These are phyloP conservation scores for Malacosoma neustria DNA, from an alignment of 2,888 invertebrate species.

Conservation along the genomic window DNA sequence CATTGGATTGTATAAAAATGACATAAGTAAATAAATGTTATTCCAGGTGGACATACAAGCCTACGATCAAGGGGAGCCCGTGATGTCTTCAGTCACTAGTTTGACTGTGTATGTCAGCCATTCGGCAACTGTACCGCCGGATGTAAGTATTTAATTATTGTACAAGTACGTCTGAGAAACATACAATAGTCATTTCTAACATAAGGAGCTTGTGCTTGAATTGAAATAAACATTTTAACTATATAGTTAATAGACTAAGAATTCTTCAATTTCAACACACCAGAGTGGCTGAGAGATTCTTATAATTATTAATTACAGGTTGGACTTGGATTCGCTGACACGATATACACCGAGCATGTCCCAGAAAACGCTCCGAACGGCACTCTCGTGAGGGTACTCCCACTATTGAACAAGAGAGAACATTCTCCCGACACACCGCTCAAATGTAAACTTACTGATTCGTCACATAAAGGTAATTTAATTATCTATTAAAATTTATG, in stretches of 20 bases:
- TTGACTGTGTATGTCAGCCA: conserved; percentile 89
- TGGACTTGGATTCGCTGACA: conserved; percentile 91
- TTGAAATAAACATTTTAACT: too few species aligned
- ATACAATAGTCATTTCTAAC: too few species aligned
- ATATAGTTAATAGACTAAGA: too few species aligned
- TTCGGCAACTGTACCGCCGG: conserved; percentile 80
- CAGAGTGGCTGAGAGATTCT: too few species aligned
- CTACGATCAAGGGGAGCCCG: conserved; percentile 90
- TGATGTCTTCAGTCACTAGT: conserved; percentile 86
- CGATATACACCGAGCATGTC: conserved; percentile 87
- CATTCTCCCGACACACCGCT: conserved; percentile 82
- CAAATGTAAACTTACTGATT: conserved; percentile 84
- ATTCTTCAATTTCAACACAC: too few species aligned
- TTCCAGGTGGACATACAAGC: conserved; percentile 87
- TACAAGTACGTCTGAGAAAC: too few species aligned
- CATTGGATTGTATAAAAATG: too few species aligned
- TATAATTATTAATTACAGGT: conserved; percentile 52
- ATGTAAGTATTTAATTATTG: conserved; percentile 41
- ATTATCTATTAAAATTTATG: too few species aligned
- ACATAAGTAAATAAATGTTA: too few species aligned
- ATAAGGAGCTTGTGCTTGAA: too few species aligned
- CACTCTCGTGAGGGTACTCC: conserved; percentile 79
- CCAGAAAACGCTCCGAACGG: conserved; percentile 84
- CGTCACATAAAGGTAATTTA: conserved; percentile 83
- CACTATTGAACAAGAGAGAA: conserved; percentile 82